A percentile compares a stretch with the other conserved stretches of the same genome.
These are phyloP conservation scores for Pristionchus pacificus DNA, from an alignment of 1,140 invertebrate genomes.

Conservation along the genomic window DNA sequence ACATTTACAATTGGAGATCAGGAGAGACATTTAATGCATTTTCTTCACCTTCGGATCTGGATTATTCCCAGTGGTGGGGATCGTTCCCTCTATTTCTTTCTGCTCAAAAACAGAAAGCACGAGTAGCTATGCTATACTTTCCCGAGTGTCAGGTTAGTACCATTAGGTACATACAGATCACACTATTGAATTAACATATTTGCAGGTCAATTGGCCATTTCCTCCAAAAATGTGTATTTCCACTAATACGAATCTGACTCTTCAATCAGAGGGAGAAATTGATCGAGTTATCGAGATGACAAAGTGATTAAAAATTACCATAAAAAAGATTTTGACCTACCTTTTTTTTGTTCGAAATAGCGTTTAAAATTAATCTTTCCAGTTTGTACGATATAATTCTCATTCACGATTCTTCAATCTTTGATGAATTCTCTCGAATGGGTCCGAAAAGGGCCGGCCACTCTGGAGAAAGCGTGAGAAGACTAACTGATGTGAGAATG, in stretches of 20 bases:
- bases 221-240: slow-evolving; percentile 19
- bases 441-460: slow-evolving; percentile 8
- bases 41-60: slow-evolving; percentile 17
- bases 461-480: slow-evolving; percentile 20
- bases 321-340: too few relatives aligned
- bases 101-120: slow-evolving; percentile 7
- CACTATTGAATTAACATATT: neutral
- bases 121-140: slow-evolving; percentile 28
- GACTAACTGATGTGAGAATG: too few relatives aligned
- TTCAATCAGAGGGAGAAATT: slow-evolving; percentile 19
- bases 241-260: slow-evolving; percentile 12
- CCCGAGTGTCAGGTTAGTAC: slow-evolving; percentile 21
- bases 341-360: too few relatives aligned
- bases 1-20: slow-evolving; percentile 18
- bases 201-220: slow-evolving; percentile 16
- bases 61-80: slow-evolving; percentile 19
- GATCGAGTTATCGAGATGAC: slow-evolving; percentile 21
- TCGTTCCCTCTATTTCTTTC: slow-evolving; percentile 20
- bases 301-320: slow-evolving; percentile 11
- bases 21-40: slow-evolving; percentile 24
- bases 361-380: neutral
- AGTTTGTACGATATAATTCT: slow-evolving; percentile 24
- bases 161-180: neutral
- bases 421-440: slow-evolving; percentile 21
- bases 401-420: slow-evolving; percentile 21